Base-by-base conservation (phyloP, 1,140 invertebrate species). In the Proales similis region DNA sequence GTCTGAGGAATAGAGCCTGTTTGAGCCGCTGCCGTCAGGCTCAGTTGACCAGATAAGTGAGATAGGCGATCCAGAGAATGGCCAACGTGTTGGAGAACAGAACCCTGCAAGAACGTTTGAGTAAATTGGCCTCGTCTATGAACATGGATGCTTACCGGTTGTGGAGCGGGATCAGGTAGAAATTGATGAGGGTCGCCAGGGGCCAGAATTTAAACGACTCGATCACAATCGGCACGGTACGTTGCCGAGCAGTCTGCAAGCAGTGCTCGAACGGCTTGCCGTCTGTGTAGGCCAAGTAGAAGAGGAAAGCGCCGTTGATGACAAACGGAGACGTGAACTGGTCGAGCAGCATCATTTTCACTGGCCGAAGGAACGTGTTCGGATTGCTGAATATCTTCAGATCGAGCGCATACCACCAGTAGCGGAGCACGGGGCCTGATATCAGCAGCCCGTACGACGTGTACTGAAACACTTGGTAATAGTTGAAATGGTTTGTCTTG, bases 201-300 rank as follows among this genome's bases (percentile, higher is more conserved):
- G 51, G 51, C 51, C 51, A 57, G n/a, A 57, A 26, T 26, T 57
- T 57, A 17, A 30, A 57, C 5, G 51, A 57, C 30, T 57, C 51
- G 19, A 57, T 29, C 1, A 39, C 30, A 17, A 57, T 42, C 19
- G 51, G 51, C 20, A 57, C 17, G 19, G 24, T 29, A 17, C 29
- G 24, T 20, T 57, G 17, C 9, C 30, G 39, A 4, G 45, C 19
- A n/a, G 0, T n/a, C 19, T 57, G 14, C 17, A 57, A 4, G 26
- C 36, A 36, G 17, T 39, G 24, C 30, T 57, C n/a, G 27, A 42
- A 14, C 6, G 51, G 19, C 45, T 57, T 57, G 7, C 51, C 51
- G 7, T 57, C 51, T 0, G 51, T 57, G 7, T 42, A 26, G 6
- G 51, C 33, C 12, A 57, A n/a, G 29, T 42, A 57, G 24, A 42